These are phyloP conservation scores for Xyrichtys novacula DNA, from an alignment of 2,797 vertebrate species.

Conservation along the genomic window DNA sequence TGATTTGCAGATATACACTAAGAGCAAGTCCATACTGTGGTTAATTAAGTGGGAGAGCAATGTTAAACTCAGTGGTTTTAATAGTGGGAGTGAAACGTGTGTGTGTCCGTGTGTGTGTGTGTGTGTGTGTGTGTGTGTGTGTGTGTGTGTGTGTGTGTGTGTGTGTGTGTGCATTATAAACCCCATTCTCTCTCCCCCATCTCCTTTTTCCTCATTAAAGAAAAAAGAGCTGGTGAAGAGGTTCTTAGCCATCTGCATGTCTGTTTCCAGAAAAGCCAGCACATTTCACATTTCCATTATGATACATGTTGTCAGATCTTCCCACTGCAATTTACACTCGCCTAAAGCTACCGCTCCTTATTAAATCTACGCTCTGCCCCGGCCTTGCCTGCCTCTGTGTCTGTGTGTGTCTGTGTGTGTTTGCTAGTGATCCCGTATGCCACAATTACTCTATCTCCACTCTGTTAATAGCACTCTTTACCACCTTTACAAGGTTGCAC, in stretches of 20 bases:
- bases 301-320: conserved; percentile 82
- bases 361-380: conserved; percentile 69
- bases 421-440: conserved; percentile 47
- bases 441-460: conserved; percentile 57
- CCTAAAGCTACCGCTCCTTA: conserved; percentile 74
- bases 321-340: conserved; percentile 76
- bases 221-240: conserved; percentile 68
- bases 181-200: conserved; percentile 29
- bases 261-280: conserved; percentile 75
- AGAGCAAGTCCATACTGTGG: conserved; percentile 76
- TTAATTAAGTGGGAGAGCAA: conserved; percentile 83
- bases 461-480: conserved; percentile 56
- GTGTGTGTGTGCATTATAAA: conserved; percentile 61
- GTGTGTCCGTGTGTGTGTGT: conserved; percentile 12
- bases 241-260: conserved; percentile 75
- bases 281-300: conserved; percentile 78
- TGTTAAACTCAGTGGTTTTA: conserved; percentile 83
- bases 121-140: conserved; percentile 24
- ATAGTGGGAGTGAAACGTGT: conserved; percentile 66
- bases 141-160: conserved; percentile 16
- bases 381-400: conserved; percentile 47
- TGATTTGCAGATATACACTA: conserved; percentile 80
- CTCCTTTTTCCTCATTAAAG: conserved; percentile 69
- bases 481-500: conserved; percentile 51
- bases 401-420: conserved; percentile 43